These are phyloP conservation scores for Scotopteryx bipunctaria DNA, from an alignment of 2,888 invertebrate species.

Conservation along the genomic window DNA sequence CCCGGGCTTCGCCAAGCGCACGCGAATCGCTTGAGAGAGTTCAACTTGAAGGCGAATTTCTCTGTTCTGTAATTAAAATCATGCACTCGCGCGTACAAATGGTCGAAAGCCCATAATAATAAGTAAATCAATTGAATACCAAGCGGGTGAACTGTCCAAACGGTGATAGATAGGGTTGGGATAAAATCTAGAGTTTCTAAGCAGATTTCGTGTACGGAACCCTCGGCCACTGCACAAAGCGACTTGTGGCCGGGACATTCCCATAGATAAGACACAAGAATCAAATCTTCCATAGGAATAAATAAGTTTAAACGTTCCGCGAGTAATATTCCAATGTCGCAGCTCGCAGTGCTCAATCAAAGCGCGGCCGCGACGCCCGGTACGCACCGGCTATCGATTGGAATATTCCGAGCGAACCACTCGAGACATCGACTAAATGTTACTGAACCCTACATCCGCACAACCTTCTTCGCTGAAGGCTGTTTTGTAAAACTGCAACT, in stretches of 20 bases:
- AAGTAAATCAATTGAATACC: conserved; percentile 76
- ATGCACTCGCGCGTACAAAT: conserved; percentile 72
- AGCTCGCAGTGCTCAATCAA: conserved; percentile 71
- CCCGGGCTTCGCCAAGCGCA: conserved; percentile 13
- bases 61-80: conserved; percentile 61
- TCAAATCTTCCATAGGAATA: conserved; percentile 80
- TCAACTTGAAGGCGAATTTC: conserved; percentile 34
- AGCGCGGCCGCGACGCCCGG: conserved; percentile 49
- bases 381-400: conserved; percentile 42
- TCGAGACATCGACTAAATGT: conserved; percentile 82
- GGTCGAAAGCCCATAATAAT: conserved; percentile 76
- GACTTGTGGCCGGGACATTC: conserved; percentile 62
- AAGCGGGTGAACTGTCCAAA: conserved; percentile 66
- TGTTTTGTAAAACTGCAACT: conserved; percentile 68
- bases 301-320: conserved; percentile 69
- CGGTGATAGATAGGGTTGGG: conserved; percentile 51
- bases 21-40: conserved; percentile 7
- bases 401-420: conserved; percentile 61
- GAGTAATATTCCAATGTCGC: conserved; percentile 60
- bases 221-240: conserved; percentile 72
- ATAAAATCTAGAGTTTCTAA: conserved; percentile 62
- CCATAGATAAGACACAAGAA: conserved; percentile 75
- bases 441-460: conserved; percentile 49
- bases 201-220: conserved; percentile 47
- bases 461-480: conserved; percentile 50